Percentiles rank a stretch among this genome's conserved stretches.
phyloP scores from a whole-genome alignment of 2,113 vertebrate genomes.

The Corythornis vintsioides region DNA sequence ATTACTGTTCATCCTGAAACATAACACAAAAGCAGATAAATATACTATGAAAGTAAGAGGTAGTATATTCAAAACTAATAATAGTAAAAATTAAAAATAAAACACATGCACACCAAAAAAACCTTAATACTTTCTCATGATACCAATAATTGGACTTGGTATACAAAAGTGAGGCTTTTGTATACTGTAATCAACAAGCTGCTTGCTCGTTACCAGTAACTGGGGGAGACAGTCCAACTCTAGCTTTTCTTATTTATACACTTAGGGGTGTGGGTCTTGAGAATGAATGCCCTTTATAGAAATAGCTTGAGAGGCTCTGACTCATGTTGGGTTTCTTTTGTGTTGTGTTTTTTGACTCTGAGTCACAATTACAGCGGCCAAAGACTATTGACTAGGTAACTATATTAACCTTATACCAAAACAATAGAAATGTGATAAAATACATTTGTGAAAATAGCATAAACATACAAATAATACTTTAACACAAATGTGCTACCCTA shows the following conservation, averaged over 20 bases:
- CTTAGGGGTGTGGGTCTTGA: not conserved
- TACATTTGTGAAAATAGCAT: not conserved
- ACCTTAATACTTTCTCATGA: not conserved
- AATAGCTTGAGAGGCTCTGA: not conserved
- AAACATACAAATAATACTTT: not conserved
- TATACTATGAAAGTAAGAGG: not conserved
- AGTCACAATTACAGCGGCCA: not conserved
- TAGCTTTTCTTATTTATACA: not conserved
- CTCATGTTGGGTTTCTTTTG: not conserved
- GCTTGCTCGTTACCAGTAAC: too few species aligned
- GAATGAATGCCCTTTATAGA: not conserved
- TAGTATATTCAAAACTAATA: not conserved
- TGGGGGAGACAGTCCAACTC: not conserved
- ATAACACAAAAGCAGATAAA: not conserved
- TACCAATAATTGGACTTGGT: not conserved
- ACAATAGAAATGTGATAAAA: not conserved
- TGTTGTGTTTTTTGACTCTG: not conserved
- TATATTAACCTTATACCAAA: not conserved
- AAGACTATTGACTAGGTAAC: conserved; percentile 8
- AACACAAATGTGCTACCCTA: not conserved
- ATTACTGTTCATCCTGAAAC: not conserved
- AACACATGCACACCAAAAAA: not conserved
- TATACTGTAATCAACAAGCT: too few species aligned
- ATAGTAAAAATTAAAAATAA: too few species aligned
- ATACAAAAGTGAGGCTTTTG: too few species aligned